A percentile compares a stretch with the other conserved stretches of the same genome.
These are phyloP conservation scores for Machaerirhynchus nigripectus DNA, from an alignment of 2,113 vertebrate species.

Conservation along the genomic window DNA sequence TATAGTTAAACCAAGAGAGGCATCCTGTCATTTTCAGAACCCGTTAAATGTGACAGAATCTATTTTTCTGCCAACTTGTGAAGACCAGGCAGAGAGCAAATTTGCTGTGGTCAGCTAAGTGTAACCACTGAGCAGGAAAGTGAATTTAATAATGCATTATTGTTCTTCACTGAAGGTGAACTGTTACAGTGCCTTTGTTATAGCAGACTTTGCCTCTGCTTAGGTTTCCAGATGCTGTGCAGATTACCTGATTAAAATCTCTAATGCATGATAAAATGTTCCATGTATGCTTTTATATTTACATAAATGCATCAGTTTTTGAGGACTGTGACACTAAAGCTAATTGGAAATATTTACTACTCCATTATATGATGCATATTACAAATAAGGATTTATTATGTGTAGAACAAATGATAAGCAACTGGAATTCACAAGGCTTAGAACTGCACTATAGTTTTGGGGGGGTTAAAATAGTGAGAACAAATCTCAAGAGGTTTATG, in stretches of 20 bases:
- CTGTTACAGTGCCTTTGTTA: slow-evolving; percentile 94
- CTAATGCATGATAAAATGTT: slow-evolving; percentile 80
- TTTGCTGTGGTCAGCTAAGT: slow-evolving; percentile 99
- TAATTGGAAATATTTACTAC: slow-evolving; percentile 76
- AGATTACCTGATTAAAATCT: slow-evolving; percentile 85
- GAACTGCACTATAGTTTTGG: neutral
- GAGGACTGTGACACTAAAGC: slow-evolving; percentile 66
- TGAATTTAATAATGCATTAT: slow-evolving; percentile 99
- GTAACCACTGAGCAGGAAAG: slow-evolving; percentile 99
- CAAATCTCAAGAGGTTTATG: neutral
- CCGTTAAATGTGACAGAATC: slow-evolving; percentile 99
- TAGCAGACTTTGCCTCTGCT: slow-evolving; percentile 85
- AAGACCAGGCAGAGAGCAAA: slow-evolving; percentile 98
- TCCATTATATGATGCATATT: slow-evolving; percentile 59
- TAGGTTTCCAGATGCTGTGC: slow-evolving; percentile 80
- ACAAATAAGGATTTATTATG: slow-evolving; percentile 62
- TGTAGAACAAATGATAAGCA: slow-evolving; percentile 55
- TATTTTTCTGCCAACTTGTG: slow-evolving; percentile 99
- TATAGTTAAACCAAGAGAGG: slow-evolving; percentile 96
- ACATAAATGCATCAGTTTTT: slow-evolving; percentile 73
- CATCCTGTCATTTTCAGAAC: slow-evolving; percentile 99
- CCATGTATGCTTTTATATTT: slow-evolving; percentile 76
- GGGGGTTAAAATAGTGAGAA: neutral
- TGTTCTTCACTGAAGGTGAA: slow-evolving; percentile 99
- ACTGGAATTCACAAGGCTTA: slow-evolving; percentile 40